These are phyloP conservation scores for Tetragonisca angustula DNA, from an alignment of 2,888 invertebrate species.

Conservation along the genomic window DNA sequence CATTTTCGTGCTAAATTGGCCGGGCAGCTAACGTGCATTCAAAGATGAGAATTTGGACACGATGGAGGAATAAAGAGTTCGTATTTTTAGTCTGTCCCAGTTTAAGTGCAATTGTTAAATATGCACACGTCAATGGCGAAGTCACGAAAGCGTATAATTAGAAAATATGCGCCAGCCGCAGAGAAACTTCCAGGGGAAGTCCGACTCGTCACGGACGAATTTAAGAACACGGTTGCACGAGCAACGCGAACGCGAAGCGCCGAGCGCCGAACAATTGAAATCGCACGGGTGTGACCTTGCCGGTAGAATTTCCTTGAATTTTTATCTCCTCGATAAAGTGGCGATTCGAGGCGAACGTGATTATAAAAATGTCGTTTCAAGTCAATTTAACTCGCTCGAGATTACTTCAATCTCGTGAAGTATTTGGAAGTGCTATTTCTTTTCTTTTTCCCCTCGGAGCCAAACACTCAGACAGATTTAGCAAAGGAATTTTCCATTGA, in stretches of 20 bases:
- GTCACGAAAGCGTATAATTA: conserved; percentile 54
- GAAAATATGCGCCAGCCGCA: conserved; percentile 29
- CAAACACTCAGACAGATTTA: not conserved
- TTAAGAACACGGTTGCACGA: not conserved
- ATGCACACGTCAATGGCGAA: conserved; percentile 49
- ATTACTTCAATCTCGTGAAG: not conserved
- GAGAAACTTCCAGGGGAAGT: not conserved
- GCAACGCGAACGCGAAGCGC: not conserved
- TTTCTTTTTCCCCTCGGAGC: no score
- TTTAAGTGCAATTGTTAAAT: conserved; percentile 51
- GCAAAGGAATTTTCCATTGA: not conserved
- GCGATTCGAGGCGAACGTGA: not conserved
- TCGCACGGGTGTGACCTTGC: not conserved
- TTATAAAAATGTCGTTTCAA: not conserved
- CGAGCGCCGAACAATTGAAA: no score
- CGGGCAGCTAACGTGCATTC: conserved; percentile 12
- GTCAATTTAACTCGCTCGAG: not conserved
- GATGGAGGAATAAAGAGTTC: conserved; percentile 25
- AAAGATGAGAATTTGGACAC: conserved; percentile 40
- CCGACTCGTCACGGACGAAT: not conserved
- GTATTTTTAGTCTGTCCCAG: conserved; percentile 58
- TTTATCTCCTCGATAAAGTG: not conserved
- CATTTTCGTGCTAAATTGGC: conserved; percentile 35
- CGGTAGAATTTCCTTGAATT: not conserved
- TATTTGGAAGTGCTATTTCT: not conserved